These are phyloP conservation scores for Zoanthus gigantus DNA, from an alignment of 92 coral and sea anemone species.

Conservation along the genomic window DNA sequence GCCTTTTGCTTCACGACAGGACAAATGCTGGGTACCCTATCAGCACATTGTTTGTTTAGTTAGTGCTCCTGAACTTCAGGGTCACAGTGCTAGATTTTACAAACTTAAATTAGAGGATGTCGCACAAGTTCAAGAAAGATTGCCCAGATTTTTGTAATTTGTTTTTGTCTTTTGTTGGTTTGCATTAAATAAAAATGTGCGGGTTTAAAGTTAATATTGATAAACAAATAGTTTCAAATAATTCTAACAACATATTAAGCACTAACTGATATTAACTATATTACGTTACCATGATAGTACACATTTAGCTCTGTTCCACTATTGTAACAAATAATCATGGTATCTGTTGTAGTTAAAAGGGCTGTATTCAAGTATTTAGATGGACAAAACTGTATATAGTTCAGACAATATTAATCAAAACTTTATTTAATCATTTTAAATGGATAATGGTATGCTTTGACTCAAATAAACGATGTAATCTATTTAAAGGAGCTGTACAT, in stretches of 20 bases:
- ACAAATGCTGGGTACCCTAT: conserved; percentile 24
- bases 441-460: not conserved
- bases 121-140: conserved; percentile 4
- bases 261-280: not conserved
- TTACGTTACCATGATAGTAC: no score
- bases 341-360: not conserved
- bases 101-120: conserved; percentile 27
- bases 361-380: not conserved
- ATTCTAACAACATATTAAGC: not conserved
- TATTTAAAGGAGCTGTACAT: no score
- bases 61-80: conserved; percentile 43
- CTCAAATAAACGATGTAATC: not conserved
- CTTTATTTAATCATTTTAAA: no score
- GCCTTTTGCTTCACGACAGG: conserved; percentile 13
- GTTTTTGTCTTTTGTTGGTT: not conserved
- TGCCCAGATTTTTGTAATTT: conserved; percentile 16
- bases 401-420: not conserved
- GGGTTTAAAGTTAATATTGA: not conserved
- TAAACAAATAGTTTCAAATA: not conserved
- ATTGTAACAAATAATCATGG: not conserved
- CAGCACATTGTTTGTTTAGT: conserved; percentile 32
- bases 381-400: not conserved
- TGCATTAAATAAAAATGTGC: conserved; percentile 14
- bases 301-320: not conserved
- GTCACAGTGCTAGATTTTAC: conserved; percentile 19